Evolutionary conservation across 1,140 invertebrate genomes (phyloP), one percentile per base, ranked within the genome.

Genomic region (Drosophila tsacasi): DNA sequence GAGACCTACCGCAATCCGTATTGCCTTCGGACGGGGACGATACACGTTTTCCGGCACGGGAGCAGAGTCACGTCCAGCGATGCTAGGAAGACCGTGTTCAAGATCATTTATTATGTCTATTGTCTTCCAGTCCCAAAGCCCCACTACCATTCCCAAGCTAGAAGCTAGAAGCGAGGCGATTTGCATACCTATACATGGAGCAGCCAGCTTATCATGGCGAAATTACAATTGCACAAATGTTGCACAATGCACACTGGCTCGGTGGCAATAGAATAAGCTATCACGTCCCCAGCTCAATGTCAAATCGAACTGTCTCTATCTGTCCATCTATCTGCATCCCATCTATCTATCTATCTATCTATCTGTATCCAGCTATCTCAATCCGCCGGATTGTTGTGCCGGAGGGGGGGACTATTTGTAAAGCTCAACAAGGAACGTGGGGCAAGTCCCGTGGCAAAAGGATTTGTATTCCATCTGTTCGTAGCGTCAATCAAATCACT

Each of bases 211-310:
- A 87, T 77, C 84, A 79, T 89, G 73, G 64, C 76, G 74, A 83
- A 80, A 55, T 64, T 76, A 64, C 66, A 71, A 87, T 64, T 79
- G 83, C 71, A 77, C 64, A 69, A 69, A 52, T 78, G 54, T 25
- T 39, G 64, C 75, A 68, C 58, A 76, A 54, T 55, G 50, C 60
- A 44, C 54, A 30, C 35, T 32, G 40, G 57, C 30, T 54, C 32
- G 17, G n/a, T n/a, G 49, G 39, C 68, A 44, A 46, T 58, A n/a
- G 65, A 47, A 47, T 37, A 52, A 74, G 72, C 72, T 76, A 76
- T 76, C 83, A 89, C 84, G 83, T 89, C 63, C 71, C 76, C 65
- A 57, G 76, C 76, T 80, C 76, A 86, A 86, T 86, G 83, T 89
- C 83, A 86, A 89, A 81, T 57, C 55, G 52, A 80, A 62, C 65